Evolutionary conservation across 2,797 vertebrate genomes (phyloP).

Genomic region (Cichlasoma orientale): DNA sequence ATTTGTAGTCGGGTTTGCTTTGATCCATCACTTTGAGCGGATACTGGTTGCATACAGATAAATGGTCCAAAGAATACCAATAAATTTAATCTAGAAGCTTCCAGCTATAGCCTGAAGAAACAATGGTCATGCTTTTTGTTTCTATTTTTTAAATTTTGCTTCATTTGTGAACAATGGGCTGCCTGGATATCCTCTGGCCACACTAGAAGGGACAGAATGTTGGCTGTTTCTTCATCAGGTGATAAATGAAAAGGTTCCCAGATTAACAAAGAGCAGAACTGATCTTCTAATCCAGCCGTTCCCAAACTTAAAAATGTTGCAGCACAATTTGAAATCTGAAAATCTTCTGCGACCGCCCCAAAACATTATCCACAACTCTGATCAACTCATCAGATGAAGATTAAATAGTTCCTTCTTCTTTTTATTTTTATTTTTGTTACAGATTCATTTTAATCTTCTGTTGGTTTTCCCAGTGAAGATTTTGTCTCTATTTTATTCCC

Average conservation of each 20-base stretch:
- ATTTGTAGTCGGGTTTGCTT: background rate
- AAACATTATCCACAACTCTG: no score
- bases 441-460: background rate
- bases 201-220: background rate
- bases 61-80: background rate
- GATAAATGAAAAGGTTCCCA: background rate
- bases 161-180: background rate
- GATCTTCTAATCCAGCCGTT: background rate
- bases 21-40: background rate
- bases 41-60: background rate
- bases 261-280: background rate
- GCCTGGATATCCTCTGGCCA: background rate
- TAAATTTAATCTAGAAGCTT: background rate
- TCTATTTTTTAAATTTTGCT: background rate
- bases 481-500: background rate
- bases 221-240: background rate
- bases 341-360: background rate
- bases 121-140: background rate
- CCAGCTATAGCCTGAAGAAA: background rate
- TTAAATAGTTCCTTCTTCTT: background rate
- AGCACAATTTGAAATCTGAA: background rate
- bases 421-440: background rate
- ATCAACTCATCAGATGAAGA: background rate
- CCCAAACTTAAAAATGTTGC: background rate
- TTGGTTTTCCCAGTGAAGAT: background rate